These are phyloP conservation scores for Globicephala melas DNA, from an alignment of 2,113 vertebrate species.

Conservation along the genomic window DNA sequence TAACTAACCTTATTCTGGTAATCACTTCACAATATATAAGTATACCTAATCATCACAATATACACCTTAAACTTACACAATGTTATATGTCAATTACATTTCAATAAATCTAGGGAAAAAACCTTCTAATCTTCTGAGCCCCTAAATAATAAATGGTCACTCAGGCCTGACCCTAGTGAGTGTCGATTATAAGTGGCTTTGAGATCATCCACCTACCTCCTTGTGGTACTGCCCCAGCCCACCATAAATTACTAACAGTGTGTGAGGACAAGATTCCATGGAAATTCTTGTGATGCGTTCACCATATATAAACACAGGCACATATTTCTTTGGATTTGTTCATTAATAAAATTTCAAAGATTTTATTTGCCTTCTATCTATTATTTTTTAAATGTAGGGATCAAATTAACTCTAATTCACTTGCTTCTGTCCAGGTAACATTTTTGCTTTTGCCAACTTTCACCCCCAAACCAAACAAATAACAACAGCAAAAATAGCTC, in stretches of 20 bases:
- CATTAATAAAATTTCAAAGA: not conserved
- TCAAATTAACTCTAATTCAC: not conserved
- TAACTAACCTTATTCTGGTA: not conserved
- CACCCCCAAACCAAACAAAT: not conserved
- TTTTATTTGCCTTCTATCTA: not conserved
- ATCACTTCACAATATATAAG: no score
- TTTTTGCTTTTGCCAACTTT: not conserved
- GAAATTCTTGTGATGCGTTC: not conserved
- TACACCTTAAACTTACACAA: not conserved
- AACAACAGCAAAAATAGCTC: not conserved
- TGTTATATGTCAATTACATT: not conserved
- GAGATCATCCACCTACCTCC: not conserved
- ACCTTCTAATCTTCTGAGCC: not conserved
- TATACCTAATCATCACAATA: no score
- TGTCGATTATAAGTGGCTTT: not conserved
- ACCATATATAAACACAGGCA: not conserved
- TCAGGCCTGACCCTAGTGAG: accelerated
- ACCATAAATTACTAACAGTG: not conserved
- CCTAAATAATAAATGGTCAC: not conserved
- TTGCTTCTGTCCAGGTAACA: not conserved
- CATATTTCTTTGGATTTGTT: not conserved
- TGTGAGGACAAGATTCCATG: accelerated
- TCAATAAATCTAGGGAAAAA: not conserved
- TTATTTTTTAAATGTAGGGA: not conserved
- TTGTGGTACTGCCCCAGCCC: accelerated